Conservation (phyloP, 2,888 invertebrate genomes). For the Lasioglossum vierecki region DNA sequence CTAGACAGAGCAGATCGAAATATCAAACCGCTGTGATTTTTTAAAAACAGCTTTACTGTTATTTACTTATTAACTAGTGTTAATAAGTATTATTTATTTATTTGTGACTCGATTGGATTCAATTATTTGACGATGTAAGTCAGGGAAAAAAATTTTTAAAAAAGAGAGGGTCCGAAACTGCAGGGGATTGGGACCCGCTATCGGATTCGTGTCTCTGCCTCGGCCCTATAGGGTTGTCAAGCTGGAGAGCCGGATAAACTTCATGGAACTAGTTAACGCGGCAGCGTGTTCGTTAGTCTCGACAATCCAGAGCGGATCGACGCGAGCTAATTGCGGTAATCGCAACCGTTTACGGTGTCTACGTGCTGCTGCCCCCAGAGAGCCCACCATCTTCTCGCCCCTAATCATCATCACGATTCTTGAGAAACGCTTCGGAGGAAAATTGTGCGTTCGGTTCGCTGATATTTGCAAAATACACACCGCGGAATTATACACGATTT, state of each 20-base stretch:
- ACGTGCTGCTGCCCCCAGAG: slow-evolving; percentile 2
- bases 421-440: not conserved
- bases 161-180: slow-evolving; percentile 2
- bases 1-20: too few species aligned
- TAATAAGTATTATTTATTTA: too few species aligned
- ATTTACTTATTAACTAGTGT: too few species aligned
- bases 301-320: slow-evolving; percentile 69
- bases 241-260: slow-evolving; percentile 60
- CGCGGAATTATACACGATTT: not conserved
- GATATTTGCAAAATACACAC: not conserved
- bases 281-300: slow-evolving; percentile 60
- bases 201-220: not conserved
- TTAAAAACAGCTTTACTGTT: too few species aligned
- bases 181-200: not conserved
- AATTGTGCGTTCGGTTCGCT: not conserved
- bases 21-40: too few species aligned
- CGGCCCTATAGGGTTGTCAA: not conserved
- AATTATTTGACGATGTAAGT: too few species aligned
- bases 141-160: too few species aligned
- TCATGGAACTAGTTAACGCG: slow-evolving; percentile 73
- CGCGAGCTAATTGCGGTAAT: slow-evolving; percentile 71
- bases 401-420: slow-evolving; percentile 15
- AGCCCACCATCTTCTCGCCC: slow-evolving; percentile 10
- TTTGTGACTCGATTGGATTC: too few species aligned
- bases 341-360: slow-evolving; percentile 48